Conservation (phyloP, 2,113 vertebrate species). For the Etheostoma cragini region DNA sequence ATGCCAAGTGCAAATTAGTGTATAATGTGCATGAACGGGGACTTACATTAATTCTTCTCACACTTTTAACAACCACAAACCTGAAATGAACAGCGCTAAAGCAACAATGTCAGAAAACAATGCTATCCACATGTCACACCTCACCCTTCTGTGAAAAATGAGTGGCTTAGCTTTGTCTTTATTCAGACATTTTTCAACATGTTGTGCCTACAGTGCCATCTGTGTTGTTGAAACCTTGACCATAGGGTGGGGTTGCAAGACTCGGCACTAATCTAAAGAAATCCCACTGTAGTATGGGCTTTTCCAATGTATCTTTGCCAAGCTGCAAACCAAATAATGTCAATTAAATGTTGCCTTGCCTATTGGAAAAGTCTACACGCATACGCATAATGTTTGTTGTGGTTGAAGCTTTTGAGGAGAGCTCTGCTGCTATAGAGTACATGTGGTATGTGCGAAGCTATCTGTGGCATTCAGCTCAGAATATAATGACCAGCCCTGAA, state of each 20-base stretch:
- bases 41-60: not conserved
- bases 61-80: not conserved
- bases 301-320: conserved; percentile 23
- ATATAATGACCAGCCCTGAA: not conserved
- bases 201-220: conserved; percentile 26
- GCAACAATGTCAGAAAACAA: not conserved
- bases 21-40: not conserved
- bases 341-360: not conserved
- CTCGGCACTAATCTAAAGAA: conserved; percentile 12
- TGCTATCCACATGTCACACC: not conserved
- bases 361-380: not conserved
- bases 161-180: conserved; percentile 5
- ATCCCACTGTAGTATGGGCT: not conserved
- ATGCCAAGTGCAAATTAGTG: not conserved
- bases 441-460: not conserved
- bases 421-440: not conserved
- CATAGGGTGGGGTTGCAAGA: conserved; percentile 1
- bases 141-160: not conserved
- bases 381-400: not conserved
- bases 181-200: not conserved
- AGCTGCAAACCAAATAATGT: conserved; percentile 9
- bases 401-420: not conserved
- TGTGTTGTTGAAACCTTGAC: not conserved
- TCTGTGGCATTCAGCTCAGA: conserved; percentile 12
- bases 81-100: not conserved